A percentile compares a stretch with the other conserved stretches of the same genome.
Conservation (phyloP, 2,797 vertebrate genomes). For the Hydrophis major region DNA sequence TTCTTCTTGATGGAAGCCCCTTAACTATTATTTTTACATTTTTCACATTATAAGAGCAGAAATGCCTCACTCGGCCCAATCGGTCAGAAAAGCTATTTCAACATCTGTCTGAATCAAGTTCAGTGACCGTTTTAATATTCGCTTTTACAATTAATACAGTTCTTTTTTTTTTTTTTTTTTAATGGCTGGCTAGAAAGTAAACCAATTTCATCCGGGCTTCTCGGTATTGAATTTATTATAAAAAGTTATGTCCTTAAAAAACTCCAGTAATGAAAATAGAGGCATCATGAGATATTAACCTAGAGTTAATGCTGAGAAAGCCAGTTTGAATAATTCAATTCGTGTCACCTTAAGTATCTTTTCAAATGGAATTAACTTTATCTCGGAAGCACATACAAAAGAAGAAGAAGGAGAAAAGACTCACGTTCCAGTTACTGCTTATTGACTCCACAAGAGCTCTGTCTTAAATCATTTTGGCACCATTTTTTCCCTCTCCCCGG, state of each 20-base stretch:
- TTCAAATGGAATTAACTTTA: constrained; percentile 71
- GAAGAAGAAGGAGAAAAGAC: constrained; percentile 31
- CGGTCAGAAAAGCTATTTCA: constrained; percentile 6
- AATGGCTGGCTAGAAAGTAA: constrained; percentile 68
- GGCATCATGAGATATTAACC: constrained; percentile 70
- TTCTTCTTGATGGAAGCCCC: constrained; percentile 25
- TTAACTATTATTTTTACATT: constrained; percentile 59
- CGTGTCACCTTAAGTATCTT: constrained; percentile 69
- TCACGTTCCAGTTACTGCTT: constrained; percentile 65
- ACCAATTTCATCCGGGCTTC: constrained; percentile 67
- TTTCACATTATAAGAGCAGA: neutral
- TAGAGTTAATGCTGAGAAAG: constrained; percentile 67
- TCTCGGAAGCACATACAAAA: constrained; percentile 50
- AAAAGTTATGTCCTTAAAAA: constrained; percentile 71
- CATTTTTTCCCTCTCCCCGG: constrained; percentile 22
- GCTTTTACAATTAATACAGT: constrained; percentile 67
- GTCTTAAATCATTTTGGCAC: constrained; percentile 60
- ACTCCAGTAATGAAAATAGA: constrained; percentile 69
- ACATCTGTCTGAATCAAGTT: constrained; percentile 64
- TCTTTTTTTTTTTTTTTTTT: constrained; percentile 42
- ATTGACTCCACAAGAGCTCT: constrained; percentile 55
- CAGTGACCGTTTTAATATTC: constrained; percentile 67
- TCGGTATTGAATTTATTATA: constrained; percentile 72
- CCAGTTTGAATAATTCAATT: constrained; percentile 70
- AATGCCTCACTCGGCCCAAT: too few relatives aligned